phyloP scores from a whole-genome alignment of 37 sponge, comb jelly and placozoan species.

The Corticium candelabrum region DNA sequence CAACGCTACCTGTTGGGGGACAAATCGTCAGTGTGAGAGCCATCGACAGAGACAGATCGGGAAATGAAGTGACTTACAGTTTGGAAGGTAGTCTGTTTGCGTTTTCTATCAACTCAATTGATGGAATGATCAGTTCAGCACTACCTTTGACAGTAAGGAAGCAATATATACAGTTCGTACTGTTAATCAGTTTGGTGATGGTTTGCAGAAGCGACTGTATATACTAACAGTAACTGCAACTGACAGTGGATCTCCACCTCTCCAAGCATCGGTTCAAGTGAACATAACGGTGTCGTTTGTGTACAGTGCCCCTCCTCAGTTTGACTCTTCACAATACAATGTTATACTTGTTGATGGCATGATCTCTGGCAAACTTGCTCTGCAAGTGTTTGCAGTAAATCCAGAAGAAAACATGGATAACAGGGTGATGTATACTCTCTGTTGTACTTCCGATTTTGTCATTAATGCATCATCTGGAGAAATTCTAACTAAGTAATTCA shows the following conservation, averaged over 20 bases:
- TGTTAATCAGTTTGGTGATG: too few species aligned
- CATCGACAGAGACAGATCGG: not conserved
- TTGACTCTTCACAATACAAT: not conserved
- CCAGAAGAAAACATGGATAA: too few species aligned
- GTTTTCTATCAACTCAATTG: not conserved
- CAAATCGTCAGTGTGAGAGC: not conserved
- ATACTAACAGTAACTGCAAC: not conserved
- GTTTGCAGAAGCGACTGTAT: not conserved
- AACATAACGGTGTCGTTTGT: not conserved
- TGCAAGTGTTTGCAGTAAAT: not conserved
- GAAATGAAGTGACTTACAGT: not conserved
- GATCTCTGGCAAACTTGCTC: not conserved
- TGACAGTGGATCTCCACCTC: not conserved
- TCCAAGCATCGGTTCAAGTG: not conserved
- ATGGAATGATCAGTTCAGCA: too few species aligned
- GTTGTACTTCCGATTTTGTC: not conserved
- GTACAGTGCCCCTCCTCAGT: not conserved
- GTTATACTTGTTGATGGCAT: not conserved
- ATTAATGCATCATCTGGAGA: not conserved
- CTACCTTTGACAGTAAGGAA: too few species aligned
- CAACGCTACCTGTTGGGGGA: not conserved
- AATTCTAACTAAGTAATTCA: not conserved
- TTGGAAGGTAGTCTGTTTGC: not conserved
- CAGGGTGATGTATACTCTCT: not conserved
- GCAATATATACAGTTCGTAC: too few species aligned